phyloP scores from a whole-genome alignment of 2,888 invertebrate genomes.

The Digitonthophagus gazella region DNA sequence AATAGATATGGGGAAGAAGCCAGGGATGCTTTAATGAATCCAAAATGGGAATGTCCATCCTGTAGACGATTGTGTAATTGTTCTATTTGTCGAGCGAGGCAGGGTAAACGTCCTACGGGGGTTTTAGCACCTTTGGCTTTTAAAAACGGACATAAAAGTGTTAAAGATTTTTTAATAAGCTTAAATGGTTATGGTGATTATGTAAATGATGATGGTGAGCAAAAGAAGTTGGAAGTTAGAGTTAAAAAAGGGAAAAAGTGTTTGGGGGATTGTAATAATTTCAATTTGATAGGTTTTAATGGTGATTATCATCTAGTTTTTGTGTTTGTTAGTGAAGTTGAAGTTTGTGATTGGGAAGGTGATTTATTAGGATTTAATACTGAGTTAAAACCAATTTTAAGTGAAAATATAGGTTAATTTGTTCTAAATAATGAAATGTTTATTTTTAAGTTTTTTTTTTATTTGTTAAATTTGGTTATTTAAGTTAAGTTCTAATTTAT shows the following conservation, averaged over 20 bases:
- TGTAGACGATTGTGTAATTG: slow-evolving; percentile 60
- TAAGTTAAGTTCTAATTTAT: no score
- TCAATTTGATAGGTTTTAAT: slow-evolving; percentile 22
- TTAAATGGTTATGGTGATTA: slow-evolving; percentile 26
- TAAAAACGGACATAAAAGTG: slow-evolving; percentile 48
- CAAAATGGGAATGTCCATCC: slow-evolving; percentile 57
- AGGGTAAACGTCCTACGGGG: slow-evolving; percentile 54
- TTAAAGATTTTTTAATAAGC: slow-evolving; percentile 44
- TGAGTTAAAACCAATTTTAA: background rate
- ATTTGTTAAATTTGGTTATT: no score
- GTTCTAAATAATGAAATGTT: no score
- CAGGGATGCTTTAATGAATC: slow-evolving; percentile 52
- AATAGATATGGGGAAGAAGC: slow-evolving; percentile 61
- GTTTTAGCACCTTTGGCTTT: slow-evolving; percentile 48
- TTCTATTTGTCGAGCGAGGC: slow-evolving; percentile 56
- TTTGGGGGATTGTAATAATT: slow-evolving; percentile 5
- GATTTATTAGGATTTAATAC: background rate
- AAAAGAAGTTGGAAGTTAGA: no score
- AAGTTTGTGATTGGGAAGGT: background rate
- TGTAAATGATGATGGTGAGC: no score
- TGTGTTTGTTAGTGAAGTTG: background rate
- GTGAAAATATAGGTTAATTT: no score
- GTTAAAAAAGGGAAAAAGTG: background rate
- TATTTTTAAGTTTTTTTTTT: no score
- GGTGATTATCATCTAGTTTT: slow-evolving; percentile 7